Conservation (phyloP, 92 coral and sea anemone genomes). For the Umimayanthus chanpuru region DNA sequence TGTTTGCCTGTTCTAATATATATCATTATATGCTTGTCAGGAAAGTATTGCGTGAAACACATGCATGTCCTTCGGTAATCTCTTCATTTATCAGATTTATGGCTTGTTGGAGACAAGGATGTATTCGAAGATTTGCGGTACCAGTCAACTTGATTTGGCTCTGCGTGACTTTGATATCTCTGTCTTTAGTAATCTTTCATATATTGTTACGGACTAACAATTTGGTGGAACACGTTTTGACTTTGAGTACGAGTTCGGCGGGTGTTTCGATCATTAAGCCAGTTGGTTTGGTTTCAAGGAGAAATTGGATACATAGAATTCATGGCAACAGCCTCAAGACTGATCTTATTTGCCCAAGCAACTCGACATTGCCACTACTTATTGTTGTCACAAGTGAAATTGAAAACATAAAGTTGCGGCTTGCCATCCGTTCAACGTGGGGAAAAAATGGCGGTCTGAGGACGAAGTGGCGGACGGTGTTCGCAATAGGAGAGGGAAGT, state of each 20-base stretch:
- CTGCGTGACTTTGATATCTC: not conserved
- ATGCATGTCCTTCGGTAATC: too few species aligned
- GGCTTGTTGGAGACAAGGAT: not conserved
- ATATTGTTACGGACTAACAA: not conserved
- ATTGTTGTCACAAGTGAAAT: slow-evolving; percentile 51
- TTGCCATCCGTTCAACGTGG: slow-evolving; percentile 54
- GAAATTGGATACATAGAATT: not conserved
- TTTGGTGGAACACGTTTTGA: not conserved
- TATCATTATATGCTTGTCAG: too few species aligned
- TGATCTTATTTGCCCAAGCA: not conserved
- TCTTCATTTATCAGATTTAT: too few species aligned
- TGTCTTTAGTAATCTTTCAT: not conserved
- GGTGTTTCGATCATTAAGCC: not conserved
- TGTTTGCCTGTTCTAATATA: too few species aligned
- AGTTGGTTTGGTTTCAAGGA: not conserved
- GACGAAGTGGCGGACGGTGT: slow-evolving; percentile 55
- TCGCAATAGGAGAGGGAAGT: slow-evolving; percentile 50
- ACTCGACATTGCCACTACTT: slow-evolving; percentile 23
- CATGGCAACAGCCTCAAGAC: not conserved
- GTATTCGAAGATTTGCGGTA: not conserved
- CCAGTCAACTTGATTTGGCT: not conserved
- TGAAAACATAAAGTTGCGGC: slow-evolving; percentile 38
- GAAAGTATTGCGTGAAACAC: too few species aligned
- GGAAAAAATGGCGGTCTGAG: slow-evolving; percentile 53
- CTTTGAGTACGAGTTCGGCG: not conserved